phyloP scores from a whole-genome alignment of 2,888 invertebrate species.

The Nomada ruficornis region DNA sequence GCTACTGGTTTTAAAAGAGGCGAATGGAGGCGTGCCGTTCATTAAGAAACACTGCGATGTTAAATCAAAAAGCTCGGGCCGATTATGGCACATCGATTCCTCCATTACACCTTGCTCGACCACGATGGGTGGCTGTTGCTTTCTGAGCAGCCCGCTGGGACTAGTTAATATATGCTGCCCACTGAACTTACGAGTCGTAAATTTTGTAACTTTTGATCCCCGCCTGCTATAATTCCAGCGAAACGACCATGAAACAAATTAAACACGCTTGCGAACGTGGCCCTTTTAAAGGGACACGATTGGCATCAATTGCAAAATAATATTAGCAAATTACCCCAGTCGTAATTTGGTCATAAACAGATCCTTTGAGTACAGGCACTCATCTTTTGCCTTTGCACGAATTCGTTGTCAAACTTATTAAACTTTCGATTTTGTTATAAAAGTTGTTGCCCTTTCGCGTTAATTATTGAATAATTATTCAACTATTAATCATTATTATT shows the following conservation, averaged over 20 bases:
- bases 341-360: not conserved
- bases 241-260: slow-evolving; percentile 43
- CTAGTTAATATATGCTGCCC: slow-evolving; percentile 51
- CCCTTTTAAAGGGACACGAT: slow-evolving; percentile 12
- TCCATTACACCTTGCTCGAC: slow-evolving; percentile 52
- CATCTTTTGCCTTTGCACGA: not conserved
- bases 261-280: slow-evolving; percentile 30
- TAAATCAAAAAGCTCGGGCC: slow-evolving; percentile 41
- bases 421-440: too few relatives aligned
- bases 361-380: not conserved
- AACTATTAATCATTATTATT: not conserved
- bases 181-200: slow-evolving; percentile 51
- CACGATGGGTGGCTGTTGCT: slow-evolving; percentile 52
- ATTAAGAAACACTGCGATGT: slow-evolving; percentile 1
- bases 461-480: too few relatives aligned
- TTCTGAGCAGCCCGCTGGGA: slow-evolving; percentile 46
- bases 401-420: not conserved
- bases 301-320: slow-evolving; percentile 7
- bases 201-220: slow-evolving; percentile 58
- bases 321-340: slow-evolving; percentile 9
- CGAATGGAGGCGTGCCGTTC: slow-evolving; percentile 15
- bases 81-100: slow-evolving; percentile 57
- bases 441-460: too few relatives aligned
- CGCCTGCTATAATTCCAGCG: slow-evolving; percentile 35
- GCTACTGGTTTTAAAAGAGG: slow-evolving; percentile 38